phyloP scores from a whole-genome alignment of 2,113 vertebrate species.

The Sardina pilchardus region DNA sequence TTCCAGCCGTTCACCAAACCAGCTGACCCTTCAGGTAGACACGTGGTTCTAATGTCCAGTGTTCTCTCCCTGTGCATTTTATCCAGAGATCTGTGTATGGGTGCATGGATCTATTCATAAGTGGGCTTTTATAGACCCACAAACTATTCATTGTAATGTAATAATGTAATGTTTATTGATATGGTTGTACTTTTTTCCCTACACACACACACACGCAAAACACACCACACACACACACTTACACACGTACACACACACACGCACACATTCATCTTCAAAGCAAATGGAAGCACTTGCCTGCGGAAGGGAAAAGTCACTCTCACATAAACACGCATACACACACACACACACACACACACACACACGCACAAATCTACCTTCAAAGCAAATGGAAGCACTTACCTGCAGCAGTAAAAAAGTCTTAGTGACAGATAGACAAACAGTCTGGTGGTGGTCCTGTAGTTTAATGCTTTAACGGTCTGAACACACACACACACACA shows the following conservation, averaged over 20 bases:
- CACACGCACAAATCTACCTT: background rate
- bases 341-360: background rate
- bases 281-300: background rate
- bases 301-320: background rate
- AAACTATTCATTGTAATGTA: too few species aligned
- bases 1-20: too few species aligned
- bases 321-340: background rate
- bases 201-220: too few species aligned
- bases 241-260: background rate
- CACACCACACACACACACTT: background rate
- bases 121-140: too few species aligned
- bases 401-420: background rate
- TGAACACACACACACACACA: conserved; percentile 23
- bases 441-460: background rate
- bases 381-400: background rate
- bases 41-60: too few species aligned
- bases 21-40: too few species aligned
- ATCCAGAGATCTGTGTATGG: too few species aligned
- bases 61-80: too few species aligned
- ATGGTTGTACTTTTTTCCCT: too few species aligned
- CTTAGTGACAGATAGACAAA: background rate
- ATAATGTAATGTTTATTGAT: too few species aligned
- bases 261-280: conserved; percentile 50
- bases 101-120: too few species aligned
- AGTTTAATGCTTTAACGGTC: background rate